Base-by-base conservation (phyloP, 1,140 invertebrate genomes). In the Bombus pyrosoma region DNA sequence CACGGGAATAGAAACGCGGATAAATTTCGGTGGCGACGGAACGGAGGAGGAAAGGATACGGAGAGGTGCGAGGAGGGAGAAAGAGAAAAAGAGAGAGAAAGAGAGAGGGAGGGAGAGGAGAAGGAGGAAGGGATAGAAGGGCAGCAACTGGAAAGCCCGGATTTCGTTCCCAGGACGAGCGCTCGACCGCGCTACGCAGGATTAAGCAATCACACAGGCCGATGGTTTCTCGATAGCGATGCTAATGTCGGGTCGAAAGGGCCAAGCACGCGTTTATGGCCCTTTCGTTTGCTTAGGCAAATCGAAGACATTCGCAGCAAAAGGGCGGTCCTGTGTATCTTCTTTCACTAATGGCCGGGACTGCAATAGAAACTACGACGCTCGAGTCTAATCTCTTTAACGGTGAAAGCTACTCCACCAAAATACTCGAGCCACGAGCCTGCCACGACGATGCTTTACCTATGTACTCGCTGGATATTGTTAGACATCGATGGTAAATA, bases 191-290 rank as follows among this genome's bases (percentile, higher is more conserved):
- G 69, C 62, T 59, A 87, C 88, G 87, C 86, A 92, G 91, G 91
- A 93, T 94, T 93, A 93, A 93, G 93, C 92, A 93, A 93, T 93
- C 92, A 92, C 88, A 91, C 86, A 72, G 88, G 84, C 90, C 91
- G 93, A 93, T 94, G 93, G 90, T 89, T 84, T 86, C 88, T 93
- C 91, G 93, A 94, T 94, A 94, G 92, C 89, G 90, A 93, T 93
- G 93, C 93, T 94, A 94, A 94, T 93, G 89, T 92, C 87, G 85
- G 85, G 87, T 87, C 83, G 81, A 86, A 89, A 87, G 86, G 92
- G 91, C 91, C 90, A 84, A 91, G 84, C 89, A 90, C 89, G 89
- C 86, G 83, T 91, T 91, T 91, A 91, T 91, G 85, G 81, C 87
- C 87, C 83, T 90, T 85, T 64, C 89, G 83, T 91, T 91, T 91